phyloP scores from a whole-genome alignment of 2,797 vertebrate species.

The Hydrolagus colliei region DNA sequence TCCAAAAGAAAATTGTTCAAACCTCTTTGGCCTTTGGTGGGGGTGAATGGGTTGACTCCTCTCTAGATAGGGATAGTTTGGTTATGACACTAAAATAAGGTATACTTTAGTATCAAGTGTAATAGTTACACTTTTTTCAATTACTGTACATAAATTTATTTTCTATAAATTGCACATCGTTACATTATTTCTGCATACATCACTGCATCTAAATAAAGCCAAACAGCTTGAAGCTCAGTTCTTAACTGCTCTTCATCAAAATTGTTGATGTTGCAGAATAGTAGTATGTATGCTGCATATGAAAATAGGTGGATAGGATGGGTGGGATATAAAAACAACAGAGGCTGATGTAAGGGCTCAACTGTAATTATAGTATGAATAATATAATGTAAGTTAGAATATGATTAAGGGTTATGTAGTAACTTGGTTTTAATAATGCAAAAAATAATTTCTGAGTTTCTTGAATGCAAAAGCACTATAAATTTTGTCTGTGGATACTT shows the following conservation, averaged over 20 bases:
- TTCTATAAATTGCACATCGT: no score
- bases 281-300: not conserved
- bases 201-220: no score
- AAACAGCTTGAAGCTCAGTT: no score
- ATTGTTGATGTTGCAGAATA: not conserved
- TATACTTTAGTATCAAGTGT: no score
- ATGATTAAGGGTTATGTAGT: not conserved
- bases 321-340: not conserved
- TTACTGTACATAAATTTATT: no score
- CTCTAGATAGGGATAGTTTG: no score
- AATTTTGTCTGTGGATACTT: not conserved
- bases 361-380: not conserved
- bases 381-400: not conserved
- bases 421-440: not conserved
- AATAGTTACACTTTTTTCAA: no score
- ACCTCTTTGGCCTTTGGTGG: no score
- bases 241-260: not conserved
- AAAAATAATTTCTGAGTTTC: slow-evolving; percentile 10
- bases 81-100: no score
- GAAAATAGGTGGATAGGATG: not conserved
- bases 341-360: not conserved
- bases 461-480: not conserved
- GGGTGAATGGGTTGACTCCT: no score
- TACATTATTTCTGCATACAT: no score
- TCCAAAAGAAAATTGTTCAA: no score